Evolutionary conservation across 2,888 invertebrate species (phyloP).

Genomic region (Thera obeliscata): DNA sequence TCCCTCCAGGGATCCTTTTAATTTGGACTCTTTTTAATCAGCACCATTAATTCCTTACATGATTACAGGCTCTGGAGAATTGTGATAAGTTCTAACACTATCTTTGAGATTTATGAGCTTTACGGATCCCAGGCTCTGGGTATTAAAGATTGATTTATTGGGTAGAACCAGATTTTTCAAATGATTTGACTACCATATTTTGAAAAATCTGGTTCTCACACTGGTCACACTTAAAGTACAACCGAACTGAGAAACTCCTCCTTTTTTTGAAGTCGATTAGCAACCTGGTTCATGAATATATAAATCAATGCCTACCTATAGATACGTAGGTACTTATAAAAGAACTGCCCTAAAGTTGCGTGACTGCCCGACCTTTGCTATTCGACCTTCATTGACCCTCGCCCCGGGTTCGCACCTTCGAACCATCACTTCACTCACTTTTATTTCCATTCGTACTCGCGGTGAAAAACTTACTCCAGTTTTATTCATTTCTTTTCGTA

Average conservation of each 20-base stretch:
- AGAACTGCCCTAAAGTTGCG: constrained; percentile 58
- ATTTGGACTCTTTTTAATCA: constrained; percentile 76
- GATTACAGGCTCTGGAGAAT: constrained; percentile 43
- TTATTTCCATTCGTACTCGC: constrained; percentile 43
- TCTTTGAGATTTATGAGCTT: constrained; percentile 37
- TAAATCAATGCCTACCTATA: constrained; percentile 13
- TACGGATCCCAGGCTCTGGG: constrained; percentile 11
- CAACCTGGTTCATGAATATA: neutral
- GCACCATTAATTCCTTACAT: constrained; percentile 65
- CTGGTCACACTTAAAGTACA: neutral
- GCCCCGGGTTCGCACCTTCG: constrained; percentile 60
- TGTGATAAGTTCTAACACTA: constrained; percentile 41
- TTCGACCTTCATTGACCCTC: constrained; percentile 65
- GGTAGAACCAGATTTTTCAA: constrained; percentile 5
- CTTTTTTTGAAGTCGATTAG: too few species aligned
- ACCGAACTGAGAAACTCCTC: too few species aligned
- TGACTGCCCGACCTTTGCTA: constrained; percentile 59
- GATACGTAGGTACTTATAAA: constrained; percentile 15
- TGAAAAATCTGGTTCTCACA: neutral
- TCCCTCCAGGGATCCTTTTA: constrained; percentile 73
- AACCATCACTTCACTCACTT: constrained; percentile 54
- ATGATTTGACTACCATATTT: neutral
- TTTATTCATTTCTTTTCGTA: constrained; percentile 4
- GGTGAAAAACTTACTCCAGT: constrained; percentile 7
- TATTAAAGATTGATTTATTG: constrained; percentile 12